phyloP scores from a whole-genome alignment of 2,113 vertebrate genomes.

The Anthoscopus minutus region DNA sequence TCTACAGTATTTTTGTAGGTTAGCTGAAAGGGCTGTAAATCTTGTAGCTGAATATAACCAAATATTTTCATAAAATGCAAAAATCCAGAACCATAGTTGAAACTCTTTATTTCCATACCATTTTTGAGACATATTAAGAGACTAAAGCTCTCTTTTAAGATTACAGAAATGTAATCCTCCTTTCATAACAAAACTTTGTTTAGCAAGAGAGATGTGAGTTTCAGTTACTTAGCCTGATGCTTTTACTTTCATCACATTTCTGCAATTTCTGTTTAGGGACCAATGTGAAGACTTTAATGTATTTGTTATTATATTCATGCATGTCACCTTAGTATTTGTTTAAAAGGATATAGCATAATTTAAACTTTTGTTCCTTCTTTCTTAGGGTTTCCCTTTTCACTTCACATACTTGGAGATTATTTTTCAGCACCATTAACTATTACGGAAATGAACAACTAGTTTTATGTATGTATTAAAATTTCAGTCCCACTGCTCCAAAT shows the following conservation, averaged over 20 bases:
- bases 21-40: neutral
- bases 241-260: neutral
- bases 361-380: neutral
- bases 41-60: neutral
- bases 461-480: neutral
- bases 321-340: neutral
- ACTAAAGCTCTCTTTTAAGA: neutral
- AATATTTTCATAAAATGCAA: neutral
- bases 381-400: neutral
- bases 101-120: neutral
- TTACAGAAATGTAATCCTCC: neutral
- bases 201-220: neutral
- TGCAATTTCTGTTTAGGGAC: neutral
- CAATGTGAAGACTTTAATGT: neutral
- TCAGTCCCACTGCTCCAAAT: neutral
- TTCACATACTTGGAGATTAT: neutral
- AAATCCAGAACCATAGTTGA: neutral
- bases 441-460: no score
- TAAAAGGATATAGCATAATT: neutral
- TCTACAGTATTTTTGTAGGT: slow-evolving; percentile 64
- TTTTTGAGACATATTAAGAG: neutral
- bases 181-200: neutral
- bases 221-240: neutral
- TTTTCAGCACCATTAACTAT: neutral
- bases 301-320: neutral